Evolutionary conservation across 2,113 vertebrate species (phyloP), one percentile per base, ranked within the genome.

Genomic region (Pampusana beccarii): DNA sequence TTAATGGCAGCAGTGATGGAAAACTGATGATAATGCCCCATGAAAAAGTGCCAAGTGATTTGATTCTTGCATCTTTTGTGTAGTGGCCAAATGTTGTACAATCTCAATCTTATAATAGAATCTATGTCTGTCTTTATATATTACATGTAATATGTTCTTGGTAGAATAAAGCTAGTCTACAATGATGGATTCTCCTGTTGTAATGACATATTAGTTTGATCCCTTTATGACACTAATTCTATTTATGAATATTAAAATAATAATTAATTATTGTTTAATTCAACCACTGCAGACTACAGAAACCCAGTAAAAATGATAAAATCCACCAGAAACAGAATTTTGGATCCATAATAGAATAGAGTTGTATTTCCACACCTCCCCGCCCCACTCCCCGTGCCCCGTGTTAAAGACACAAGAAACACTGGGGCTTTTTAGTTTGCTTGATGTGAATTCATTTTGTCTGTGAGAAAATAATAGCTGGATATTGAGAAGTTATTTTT

Each of bases 241-340:
- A 38, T 46, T 79, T 16, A 67, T 72, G 23, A 75, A 67, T 87
- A 87, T 74, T 84, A 67, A 74, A 89, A 60, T 64, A 16, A 18
- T 36, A 89, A n/a, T 81, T 88, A 88, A 88, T 80, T 84, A 31
- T 48, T 46, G 33, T 83, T 80, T 77, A 78, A 81, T 81, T 92
- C 60, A 71, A 9, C 40, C 11, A 58, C 40, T 78, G 13, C 28
- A 67, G 34, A 60, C 19, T 84, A 33, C n/a, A 74, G 89, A 91
- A 56, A 5, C 0, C 20, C 44, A 51, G 53, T 40, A 79, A 64
- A 85, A 81, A 81, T 80, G 2, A 90, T 90, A 77, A 86, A 81
- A 80, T 92, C 71, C 50, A 94, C 73, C 72, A 93, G 80, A 93
- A 95, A 69, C 88, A 88, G 90, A 85, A 95, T 92, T 95, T 92